These are phyloP conservation scores for Bubo scandiacus DNA, from an alignment of 2,113 vertebrate species.

Conservation along the genomic window DNA sequence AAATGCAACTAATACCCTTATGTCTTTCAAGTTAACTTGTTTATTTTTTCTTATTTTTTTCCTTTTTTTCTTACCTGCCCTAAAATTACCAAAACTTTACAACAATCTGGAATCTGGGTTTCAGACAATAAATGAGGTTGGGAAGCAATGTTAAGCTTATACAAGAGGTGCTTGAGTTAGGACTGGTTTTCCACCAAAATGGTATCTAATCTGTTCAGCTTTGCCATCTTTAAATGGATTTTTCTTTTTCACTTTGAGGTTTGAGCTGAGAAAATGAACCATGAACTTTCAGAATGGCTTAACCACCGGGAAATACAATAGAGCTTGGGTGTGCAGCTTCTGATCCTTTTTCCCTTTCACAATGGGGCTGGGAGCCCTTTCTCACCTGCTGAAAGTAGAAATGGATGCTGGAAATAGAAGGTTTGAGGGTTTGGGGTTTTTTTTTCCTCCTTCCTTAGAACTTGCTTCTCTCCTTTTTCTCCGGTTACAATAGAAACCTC, in stretches of 20 bases:
- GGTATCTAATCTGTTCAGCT: not conserved
- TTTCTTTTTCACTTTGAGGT: not conserved
- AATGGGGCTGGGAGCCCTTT: not conserved
- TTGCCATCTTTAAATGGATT: not conserved
- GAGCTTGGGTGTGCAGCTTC: not conserved
- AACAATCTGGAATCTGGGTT: not conserved
- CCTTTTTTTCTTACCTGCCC: not conserved
- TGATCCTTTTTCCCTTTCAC: not conserved
- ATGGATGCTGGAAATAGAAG: not conserved
- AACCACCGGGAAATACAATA: not conserved
- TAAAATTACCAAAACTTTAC: not conserved
- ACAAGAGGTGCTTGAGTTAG: not conserved
- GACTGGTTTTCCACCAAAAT: not conserved
- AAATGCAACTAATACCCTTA: not conserved
- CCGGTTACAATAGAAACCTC: not conserved
- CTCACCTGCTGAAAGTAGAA: conserved; percentile 1
- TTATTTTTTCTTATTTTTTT: not conserved
- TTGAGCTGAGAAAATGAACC: not conserved
- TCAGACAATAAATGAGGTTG: not conserved
- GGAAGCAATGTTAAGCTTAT: not conserved
- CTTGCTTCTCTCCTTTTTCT: not conserved
- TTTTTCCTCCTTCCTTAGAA: not conserved
- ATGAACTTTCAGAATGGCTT: not conserved
- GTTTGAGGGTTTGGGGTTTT: not conserved
- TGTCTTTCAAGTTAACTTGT: not conserved